Percentiles rank a stretch among this genome's conserved stretches.
Conservation (phyloP, 2,888 invertebrate genomes). For the Temnothorax unifasciatus region DNA sequence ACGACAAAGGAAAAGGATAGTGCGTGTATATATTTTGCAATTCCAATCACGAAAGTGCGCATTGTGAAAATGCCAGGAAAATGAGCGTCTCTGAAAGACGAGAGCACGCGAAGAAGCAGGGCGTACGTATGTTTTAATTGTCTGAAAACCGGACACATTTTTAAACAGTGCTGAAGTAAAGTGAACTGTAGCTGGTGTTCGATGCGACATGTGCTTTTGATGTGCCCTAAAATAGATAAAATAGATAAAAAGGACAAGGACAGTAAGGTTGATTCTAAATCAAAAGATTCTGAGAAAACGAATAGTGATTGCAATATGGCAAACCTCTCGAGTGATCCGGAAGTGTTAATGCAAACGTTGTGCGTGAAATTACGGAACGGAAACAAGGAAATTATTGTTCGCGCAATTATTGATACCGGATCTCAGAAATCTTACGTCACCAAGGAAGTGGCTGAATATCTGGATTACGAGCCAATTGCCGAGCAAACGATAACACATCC, state of each 20-base stretch:
- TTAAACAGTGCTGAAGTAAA: neutral
- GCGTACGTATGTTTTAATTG: neutral
- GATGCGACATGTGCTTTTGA: neutral
- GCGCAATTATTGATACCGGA: neutral
- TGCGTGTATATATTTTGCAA: conserved; percentile 1
- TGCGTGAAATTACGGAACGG: neutral
- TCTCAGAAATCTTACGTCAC: neutral
- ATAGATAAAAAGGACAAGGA: neutral
- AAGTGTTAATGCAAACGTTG: neutral
- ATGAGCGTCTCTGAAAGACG: neutral
- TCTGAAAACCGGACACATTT: neutral
- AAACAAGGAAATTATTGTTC: neutral
- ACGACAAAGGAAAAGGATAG: neutral
- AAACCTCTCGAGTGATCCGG: neutral
- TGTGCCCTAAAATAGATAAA: neutral
- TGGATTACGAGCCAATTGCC: neutral
- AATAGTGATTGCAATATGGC: neutral
- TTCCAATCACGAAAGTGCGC: neutral
- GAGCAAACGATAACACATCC: neutral
- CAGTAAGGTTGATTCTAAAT: neutral
- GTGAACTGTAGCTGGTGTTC: neutral
- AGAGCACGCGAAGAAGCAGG: neutral
- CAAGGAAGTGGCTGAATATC: neutral
- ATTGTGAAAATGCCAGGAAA: neutral
- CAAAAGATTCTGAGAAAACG: neutral